Conservation (phyloP, 2,888 invertebrate species). For the Dryocosmus kuriphilus region DNA sequence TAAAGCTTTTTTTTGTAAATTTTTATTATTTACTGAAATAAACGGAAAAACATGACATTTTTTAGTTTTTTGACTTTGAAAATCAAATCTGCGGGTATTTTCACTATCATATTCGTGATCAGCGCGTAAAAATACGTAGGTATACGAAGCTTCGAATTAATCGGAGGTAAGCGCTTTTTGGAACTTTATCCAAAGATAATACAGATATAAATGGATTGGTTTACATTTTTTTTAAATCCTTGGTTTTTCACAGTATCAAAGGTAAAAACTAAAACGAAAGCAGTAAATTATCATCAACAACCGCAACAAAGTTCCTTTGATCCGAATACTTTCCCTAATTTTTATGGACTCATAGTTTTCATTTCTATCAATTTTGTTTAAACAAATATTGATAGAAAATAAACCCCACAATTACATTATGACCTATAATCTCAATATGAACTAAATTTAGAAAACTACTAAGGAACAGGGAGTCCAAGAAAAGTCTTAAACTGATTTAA, state of each 20-base stretch:
- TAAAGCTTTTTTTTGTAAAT: no score
- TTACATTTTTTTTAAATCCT: neutral
- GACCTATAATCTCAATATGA: neutral
- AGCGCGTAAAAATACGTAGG: no score
- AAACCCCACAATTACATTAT: neutral
- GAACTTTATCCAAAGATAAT: no score
- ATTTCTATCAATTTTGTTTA: neutral
- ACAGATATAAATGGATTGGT: no score
- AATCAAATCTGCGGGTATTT: no score
- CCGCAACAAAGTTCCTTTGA: neutral
- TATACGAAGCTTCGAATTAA: no score
- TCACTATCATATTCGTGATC: no score
- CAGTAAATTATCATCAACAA: neutral
- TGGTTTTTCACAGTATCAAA: neutral
- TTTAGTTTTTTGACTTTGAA: no score
- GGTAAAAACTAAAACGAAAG: neutral
- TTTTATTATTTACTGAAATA: no score
- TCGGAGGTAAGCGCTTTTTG: no score
- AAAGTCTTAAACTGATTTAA: neutral
- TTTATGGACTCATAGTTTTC: neutral
- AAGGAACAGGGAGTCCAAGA: neutral
- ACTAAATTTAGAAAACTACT: neutral
- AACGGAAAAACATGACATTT: no score
- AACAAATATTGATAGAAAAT: neutral
- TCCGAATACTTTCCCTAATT: neutral